These are phyloP conservation scores for Suncus etruscus DNA, from an alignment of 2,113 vertebrate genomes.

Conservation along the genomic window DNA sequence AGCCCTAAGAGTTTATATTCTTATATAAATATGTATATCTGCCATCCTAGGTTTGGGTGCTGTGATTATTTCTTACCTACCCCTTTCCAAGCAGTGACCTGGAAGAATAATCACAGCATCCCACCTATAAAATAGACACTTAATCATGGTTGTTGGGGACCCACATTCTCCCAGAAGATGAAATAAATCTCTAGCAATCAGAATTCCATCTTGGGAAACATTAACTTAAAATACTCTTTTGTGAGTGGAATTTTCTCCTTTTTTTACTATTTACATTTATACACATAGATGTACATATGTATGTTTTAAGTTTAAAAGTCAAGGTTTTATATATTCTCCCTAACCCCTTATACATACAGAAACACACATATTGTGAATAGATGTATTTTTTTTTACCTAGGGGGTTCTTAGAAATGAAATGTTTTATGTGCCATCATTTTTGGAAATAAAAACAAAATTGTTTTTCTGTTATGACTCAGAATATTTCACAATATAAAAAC, in stretches of 20 bases:
- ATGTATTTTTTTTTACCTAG: not conserved
- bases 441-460: conserved; percentile 11
- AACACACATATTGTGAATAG: not conserved
- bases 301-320: not conserved
- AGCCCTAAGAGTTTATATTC: too few relatives aligned
- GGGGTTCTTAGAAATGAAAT: not conserved
- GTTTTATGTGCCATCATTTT: not conserved
- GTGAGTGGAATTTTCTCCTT: not conserved
- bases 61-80: too few relatives aligned
- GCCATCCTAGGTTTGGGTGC: too few relatives aligned
- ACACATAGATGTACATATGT: not conserved
- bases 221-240: not conserved
- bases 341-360: too few relatives aligned
- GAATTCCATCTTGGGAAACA: not conserved
- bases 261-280: not conserved
- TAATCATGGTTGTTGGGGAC: too few relatives aligned
- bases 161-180: not conserved
- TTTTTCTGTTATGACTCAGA: not conserved
- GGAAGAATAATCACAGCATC: too few relatives aligned
- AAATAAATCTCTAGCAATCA: not conserved
- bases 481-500: not conserved
- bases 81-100: not conserved
- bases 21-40: not conserved
- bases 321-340: not conserved
- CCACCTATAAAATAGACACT: too few relatives aligned